Evolutionary conservation across 2,888 invertebrate genomes (phyloP).

Genomic region (Athetis lepigone): DNA sequence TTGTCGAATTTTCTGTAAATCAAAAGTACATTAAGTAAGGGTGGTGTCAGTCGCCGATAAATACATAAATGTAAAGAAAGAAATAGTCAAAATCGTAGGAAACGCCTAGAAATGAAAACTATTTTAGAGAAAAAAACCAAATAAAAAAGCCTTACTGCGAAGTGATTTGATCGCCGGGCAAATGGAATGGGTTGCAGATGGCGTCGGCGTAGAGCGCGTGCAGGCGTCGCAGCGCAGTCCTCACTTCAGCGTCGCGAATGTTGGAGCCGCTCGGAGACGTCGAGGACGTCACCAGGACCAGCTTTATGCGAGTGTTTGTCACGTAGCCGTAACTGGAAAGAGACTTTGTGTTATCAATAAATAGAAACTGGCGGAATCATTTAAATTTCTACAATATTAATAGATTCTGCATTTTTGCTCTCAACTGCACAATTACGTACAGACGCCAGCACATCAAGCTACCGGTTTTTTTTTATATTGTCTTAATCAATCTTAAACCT

Average conservation of each 20-base stretch:
- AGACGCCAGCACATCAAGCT: no score
- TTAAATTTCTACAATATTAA: no score
- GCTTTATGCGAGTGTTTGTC: constrained; percentile 98
- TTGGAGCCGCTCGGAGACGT: constrained; percentile 97
- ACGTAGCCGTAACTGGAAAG: constrained; percentile 96
- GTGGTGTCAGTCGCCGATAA: background rate
- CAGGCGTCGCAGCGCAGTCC: constrained; percentile 95
- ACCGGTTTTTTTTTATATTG: no score
- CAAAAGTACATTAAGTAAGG: constrained; percentile 25
- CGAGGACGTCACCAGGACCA: constrained; percentile 97
- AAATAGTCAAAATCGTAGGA: background rate
- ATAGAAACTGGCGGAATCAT: background rate
- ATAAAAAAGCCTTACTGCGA: constrained; percentile 93
- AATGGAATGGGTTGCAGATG: constrained; percentile 99
- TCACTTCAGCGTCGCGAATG: constrained; percentile 97
- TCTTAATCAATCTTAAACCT: no score
- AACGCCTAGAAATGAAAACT: no score
- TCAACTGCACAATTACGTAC: no score
- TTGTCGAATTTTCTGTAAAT: constrained; percentile 92
- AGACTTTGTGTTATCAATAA: background rate
- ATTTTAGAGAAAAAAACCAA: no score
- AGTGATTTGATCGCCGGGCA: constrained; percentile 96
- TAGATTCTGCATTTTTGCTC: no score
- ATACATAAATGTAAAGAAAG: no score
- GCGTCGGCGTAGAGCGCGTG: constrained; percentile 98